These are phyloP conservation scores for Scylla paramamosain DNA, from an alignment of 1,140 invertebrate genomes.

Conservation along the genomic window DNA sequence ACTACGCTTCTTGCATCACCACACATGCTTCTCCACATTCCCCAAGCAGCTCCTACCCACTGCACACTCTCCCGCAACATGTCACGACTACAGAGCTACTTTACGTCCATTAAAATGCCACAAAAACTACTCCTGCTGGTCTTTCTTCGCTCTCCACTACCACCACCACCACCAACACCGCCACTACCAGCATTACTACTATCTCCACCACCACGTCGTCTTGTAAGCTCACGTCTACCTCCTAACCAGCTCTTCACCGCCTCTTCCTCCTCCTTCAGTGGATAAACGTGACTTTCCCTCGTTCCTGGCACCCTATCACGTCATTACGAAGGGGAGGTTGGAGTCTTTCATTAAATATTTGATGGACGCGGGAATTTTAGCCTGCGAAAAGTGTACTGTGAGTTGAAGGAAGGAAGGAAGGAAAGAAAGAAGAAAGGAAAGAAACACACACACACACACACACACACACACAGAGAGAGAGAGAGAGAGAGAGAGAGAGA, in stretches of 20 bases:
- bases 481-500: neutral
- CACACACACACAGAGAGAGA: neutral
- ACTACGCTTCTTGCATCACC: neutral
- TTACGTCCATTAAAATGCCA: neutral
- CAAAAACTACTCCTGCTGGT: neutral
- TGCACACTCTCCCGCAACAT: neutral
- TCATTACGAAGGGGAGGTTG: neutral
- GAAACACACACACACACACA: neutral
- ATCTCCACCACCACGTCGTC: neutral
- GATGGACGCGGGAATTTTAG: neutral
- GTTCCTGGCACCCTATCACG: neutral
- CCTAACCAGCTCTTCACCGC: neutral
- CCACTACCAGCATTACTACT: too few species aligned
- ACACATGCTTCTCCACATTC: neutral
- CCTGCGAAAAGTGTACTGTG: neutral
- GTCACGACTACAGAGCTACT: slow-evolving; percentile 2
- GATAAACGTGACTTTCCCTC: neutral
- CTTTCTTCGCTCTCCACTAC: neutral
- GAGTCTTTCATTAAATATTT: neutral
- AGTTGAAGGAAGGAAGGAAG: neutral
- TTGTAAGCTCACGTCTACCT: neutral
- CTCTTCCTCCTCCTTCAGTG: neutral
- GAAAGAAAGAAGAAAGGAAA: neutral
- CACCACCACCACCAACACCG: too few species aligned
- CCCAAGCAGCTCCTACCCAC: neutral